These are phyloP conservation scores for Yasuhikotakia modesta DNA, from an alignment of 2,797 vertebrate species.

Conservation along the genomic window DNA sequence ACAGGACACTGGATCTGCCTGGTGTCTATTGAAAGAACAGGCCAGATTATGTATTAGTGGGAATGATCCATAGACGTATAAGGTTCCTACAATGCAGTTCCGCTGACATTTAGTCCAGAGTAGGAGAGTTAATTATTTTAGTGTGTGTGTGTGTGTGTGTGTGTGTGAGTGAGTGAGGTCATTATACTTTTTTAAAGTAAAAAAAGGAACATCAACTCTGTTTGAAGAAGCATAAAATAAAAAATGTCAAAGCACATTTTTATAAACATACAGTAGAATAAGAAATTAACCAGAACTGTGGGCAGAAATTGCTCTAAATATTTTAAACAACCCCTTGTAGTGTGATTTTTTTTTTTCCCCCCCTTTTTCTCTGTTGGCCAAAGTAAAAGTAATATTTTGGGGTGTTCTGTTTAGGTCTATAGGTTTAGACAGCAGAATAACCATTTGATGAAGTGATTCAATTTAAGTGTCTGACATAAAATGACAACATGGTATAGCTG, in stretches of 20 bases:
- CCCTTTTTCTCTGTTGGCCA: background rate
- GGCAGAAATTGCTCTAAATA: background rate
- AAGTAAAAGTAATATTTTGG: background rate
- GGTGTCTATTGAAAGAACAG: background rate
- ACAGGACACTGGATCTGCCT: conserved; percentile 12
- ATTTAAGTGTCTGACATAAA: background rate
- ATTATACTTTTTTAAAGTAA: conserved; percentile 5
- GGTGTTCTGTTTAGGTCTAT: background rate
- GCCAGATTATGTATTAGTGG: conserved; percentile 13
- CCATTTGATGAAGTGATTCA: background rate
- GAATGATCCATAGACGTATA: conserved; percentile 14
- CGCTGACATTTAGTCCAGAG: conserved; percentile 6
- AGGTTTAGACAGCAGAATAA: background rate
- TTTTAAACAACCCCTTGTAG: background rate
- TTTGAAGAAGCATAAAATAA: background rate
- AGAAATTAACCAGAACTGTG: background rate
- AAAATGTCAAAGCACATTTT: conserved; percentile 9
- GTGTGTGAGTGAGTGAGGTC: background rate
- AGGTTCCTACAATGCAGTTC: conserved; percentile 10
- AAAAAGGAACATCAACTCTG: background rate
- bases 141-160: background rate
- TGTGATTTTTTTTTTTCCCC: background rate
- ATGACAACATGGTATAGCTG: background rate
- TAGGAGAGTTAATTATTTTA: conserved; percentile 4
- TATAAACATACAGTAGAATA: background rate